These are phyloP conservation scores for Nesometra sesokonis DNA, from an alignment of 35 echinoderm and acorn worm species.

Conservation along the genomic window DNA sequence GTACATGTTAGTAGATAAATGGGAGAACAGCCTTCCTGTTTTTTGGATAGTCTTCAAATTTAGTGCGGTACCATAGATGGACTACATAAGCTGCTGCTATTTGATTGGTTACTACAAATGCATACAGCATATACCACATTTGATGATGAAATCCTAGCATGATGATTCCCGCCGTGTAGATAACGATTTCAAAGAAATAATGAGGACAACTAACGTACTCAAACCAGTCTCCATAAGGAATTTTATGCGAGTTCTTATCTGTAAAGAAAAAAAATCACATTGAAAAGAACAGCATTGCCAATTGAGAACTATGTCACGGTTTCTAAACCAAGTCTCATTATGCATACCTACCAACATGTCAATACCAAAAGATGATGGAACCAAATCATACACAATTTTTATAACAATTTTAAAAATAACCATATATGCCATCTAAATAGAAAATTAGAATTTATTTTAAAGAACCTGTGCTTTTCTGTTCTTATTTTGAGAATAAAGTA, in stretches of 20 bases:
- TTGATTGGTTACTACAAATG: slow-evolving; percentile 72
- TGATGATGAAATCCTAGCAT: slow-evolving; percentile 51
- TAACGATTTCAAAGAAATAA: slow-evolving; percentile 70
- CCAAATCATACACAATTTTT: no score
- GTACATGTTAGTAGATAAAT: background rate
- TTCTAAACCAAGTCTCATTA: background rate
- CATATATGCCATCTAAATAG: no score
- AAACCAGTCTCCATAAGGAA: slow-evolving; percentile 92
- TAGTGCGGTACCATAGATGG: slow-evolving; percentile 60
- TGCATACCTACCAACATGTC: background rate
- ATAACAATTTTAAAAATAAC: no score
- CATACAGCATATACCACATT: slow-evolving; percentile 33
- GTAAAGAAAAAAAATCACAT: background rate
- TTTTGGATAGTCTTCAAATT: slow-evolving; percentile 72
- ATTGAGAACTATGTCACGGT: background rate
- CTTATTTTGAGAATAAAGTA: no score
- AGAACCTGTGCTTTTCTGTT: no score
- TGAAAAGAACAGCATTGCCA: background rate
- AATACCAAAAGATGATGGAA: background rate
- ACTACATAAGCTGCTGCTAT: slow-evolving; percentile 21
- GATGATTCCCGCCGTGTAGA: slow-evolving; percentile 44
- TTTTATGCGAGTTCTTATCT: slow-evolving; percentile 67
- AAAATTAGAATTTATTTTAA: no score
- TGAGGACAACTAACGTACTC: slow-evolving; percentile 78
- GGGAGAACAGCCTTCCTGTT: slow-evolving; percentile 75